phyloP scores from a whole-genome alignment of 2,113 vertebrate species.

The Pampusana beccarii region DNA sequence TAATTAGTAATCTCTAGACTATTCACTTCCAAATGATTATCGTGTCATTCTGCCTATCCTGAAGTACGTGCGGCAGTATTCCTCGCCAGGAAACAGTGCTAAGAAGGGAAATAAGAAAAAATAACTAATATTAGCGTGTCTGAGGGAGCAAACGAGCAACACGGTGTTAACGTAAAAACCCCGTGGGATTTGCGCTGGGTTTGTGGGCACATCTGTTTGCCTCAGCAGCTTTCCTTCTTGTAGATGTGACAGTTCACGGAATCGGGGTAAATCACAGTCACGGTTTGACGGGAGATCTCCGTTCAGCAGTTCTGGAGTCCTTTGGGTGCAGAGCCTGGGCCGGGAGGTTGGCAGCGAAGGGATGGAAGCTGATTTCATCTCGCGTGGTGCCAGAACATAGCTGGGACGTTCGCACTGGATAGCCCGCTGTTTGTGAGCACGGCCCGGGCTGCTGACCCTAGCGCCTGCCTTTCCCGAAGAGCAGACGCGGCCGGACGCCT shows the following conservation, averaged over 20 bases:
- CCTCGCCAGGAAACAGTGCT: background rate
- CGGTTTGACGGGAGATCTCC: background rate
- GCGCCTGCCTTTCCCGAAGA: background rate
- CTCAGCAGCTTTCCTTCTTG: background rate
- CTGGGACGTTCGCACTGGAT: background rate
- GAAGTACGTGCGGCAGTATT: background rate
- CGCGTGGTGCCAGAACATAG: background rate
- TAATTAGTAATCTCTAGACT: background rate
- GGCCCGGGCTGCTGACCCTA: fast-evolving
- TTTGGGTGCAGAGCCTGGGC: background rate
- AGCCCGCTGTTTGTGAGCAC: background rate
- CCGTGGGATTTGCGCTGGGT: background rate
- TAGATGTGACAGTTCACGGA: background rate
- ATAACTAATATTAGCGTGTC: background rate
- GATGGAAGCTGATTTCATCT: background rate
- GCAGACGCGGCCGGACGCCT: background rate
- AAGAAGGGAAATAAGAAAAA: background rate
- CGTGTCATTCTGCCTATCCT: background rate
- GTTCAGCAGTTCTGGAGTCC: background rate
- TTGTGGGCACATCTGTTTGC: background rate
- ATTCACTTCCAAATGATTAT: background rate
- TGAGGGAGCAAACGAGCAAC: background rate
- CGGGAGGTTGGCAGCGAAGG: background rate
- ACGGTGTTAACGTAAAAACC: background rate
- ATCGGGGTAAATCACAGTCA: background rate